Conservation (phyloP, 2,113 vertebrate genomes). For the Xiphorhynchus elegans region DNA sequence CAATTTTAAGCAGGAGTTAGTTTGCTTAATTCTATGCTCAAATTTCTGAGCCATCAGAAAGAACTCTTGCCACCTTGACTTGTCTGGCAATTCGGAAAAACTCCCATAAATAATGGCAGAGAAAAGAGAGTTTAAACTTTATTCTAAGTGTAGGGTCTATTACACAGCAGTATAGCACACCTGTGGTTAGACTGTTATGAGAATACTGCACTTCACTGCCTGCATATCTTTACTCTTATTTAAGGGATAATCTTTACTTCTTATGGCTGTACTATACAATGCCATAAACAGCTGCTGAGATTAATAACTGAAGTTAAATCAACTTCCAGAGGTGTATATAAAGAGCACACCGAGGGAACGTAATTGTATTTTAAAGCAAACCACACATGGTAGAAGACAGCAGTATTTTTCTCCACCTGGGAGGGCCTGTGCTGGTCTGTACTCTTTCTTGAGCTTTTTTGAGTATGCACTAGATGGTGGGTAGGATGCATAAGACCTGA, state of each 20-base stretch:
- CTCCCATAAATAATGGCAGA: not conserved
- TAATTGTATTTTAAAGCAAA: constrained; percentile 33
- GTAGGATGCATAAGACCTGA: not conserved
- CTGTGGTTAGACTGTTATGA: not conserved
- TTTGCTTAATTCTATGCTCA: not conserved
- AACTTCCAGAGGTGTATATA: not conserved
- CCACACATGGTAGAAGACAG: not conserved
- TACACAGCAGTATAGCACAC: not conserved
- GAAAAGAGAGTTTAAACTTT: not conserved
- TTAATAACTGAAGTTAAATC: constrained; percentile 41
- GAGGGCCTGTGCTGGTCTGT: not conserved
- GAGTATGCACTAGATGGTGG: not conserved
- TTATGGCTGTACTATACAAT: not conserved
- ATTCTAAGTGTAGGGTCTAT: not conserved
- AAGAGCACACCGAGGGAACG: not conserved
- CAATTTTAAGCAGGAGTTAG: not conserved
- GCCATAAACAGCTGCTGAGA: constrained; percentile 24
- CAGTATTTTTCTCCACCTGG: not conserved
- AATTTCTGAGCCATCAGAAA: not conserved
- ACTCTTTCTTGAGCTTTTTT: not conserved
- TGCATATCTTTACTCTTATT: constrained; percentile 33
- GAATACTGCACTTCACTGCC: not conserved
- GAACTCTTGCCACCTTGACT: not conserved
- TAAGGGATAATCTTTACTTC: constrained; percentile 43
- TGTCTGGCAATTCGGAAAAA: not conserved